These are phyloP conservation scores for Cataglyphis hispanica DNA, from an alignment of 1,140 invertebrate genomes.

Conservation along the genomic window DNA sequence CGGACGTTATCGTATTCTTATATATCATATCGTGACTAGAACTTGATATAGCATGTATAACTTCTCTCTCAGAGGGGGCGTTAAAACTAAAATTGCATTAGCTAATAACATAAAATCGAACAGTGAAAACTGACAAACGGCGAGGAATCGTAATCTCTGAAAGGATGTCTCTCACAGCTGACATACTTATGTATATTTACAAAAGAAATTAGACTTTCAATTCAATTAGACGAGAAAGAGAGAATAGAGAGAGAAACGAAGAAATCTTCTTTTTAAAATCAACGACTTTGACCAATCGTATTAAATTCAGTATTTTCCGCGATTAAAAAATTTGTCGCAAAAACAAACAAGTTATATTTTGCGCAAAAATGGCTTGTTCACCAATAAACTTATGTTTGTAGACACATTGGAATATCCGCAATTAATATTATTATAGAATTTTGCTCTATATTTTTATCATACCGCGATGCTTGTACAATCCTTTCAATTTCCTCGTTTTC, in stretches of 20 bases:
- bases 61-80: slow-evolving; percentile 6
- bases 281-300: not conserved
- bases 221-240: not conserved
- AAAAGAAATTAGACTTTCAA: not conserved
- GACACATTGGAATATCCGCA: not conserved
- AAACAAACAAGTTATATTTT: not conserved
- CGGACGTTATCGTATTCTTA: slow-evolving; percentile 23
- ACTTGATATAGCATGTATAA: slow-evolving; percentile 62
- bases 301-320: not conserved
- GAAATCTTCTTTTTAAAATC: not conserved
- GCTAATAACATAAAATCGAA: not conserved
- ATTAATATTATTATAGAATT: not conserved
- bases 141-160: not conserved
- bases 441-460: not conserved
- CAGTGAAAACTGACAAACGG: not conserved
- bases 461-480: not conserved
- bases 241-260: not conserved
- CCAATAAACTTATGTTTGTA: not conserved
- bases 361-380: not conserved
- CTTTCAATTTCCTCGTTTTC: not conserved
- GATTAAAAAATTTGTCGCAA: not conserved
- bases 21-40: slow-evolving; percentile 51
- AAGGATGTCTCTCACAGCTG: not conserved
- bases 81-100: slow-evolving; percentile 22
- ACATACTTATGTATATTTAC: slow-evolving; percentile 11